Percentiles rank a stretch among this genome's conserved stretches.
Conservation (phyloP, 2,888 invertebrate species). For the Uloborus plumipes region DNA sequence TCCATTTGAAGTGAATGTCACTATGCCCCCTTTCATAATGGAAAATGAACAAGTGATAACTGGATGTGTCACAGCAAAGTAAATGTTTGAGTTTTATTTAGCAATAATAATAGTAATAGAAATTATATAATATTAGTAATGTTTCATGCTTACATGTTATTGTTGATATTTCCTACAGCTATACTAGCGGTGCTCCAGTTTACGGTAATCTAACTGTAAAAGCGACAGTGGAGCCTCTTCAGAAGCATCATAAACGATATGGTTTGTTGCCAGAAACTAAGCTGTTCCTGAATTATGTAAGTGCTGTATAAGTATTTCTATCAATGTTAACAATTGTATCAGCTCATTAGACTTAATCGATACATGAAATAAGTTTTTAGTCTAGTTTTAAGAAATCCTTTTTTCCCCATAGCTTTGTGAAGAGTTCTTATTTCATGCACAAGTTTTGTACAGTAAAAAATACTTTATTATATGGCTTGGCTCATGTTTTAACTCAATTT, state of each 20-base stretch:
- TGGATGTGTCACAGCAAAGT: constrained; percentile 91
- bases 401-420: background rate
- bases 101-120: background rate
- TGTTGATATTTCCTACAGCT: constrained; percentile 31
- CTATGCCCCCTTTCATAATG: constrained; percentile 94
- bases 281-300: constrained; percentile 40
- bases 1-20: constrained; percentile 94
- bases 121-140: constrained; percentile 1
- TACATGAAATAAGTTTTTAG: too few species aligned
- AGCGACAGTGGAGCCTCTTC: constrained; percentile 41
- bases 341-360: background rate
- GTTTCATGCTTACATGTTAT: background rate
- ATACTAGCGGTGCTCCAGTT: constrained; percentile 58
- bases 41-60: constrained; percentile 85
- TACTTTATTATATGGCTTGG: too few species aligned
- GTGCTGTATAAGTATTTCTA: background rate
- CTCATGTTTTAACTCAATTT: too few species aligned
- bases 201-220: constrained; percentile 50
- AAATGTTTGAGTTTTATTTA: constrained; percentile 43
- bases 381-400: too few species aligned
- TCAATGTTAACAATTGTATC: background rate
- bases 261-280: constrained; percentile 37
- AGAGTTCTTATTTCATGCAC: too few species aligned
- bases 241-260: constrained; percentile 16
- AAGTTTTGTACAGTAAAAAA: too few species aligned